Conservation (phyloP, 2,113 vertebrate genomes). For the Hippocampus zosterae region DNA sequence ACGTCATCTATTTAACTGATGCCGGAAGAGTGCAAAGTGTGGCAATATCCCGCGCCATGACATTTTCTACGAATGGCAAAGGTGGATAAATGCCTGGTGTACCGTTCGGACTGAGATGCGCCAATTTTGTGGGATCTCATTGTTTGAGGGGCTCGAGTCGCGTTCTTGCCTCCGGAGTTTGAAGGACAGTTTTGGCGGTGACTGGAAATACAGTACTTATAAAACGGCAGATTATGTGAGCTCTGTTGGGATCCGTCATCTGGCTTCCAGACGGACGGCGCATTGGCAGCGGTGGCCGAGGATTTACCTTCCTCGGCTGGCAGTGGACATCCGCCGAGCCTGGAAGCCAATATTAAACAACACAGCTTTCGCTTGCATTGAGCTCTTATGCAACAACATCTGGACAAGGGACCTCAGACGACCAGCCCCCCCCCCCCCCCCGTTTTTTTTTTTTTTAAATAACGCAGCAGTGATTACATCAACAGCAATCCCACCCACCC, state of each 20-base stretch:
- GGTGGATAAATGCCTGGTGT: not conserved
- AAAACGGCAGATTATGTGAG: not conserved
- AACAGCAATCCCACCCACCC: constrained; percentile 13
- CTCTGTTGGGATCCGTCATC: not conserved
- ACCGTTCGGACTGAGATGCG: not conserved
- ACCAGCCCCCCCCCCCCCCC: constrained; percentile 11
- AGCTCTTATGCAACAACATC: constrained; percentile 63
- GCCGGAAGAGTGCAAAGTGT: not conserved
- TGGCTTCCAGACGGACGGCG: constrained; percentile 20
- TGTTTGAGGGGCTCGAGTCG: not conserved
- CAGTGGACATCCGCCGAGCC: constrained; percentile 27
- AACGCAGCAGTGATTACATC: constrained; percentile 54
- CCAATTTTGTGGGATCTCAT: not conserved
- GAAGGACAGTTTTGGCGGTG: not conserved
- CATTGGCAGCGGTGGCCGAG: constrained; percentile 19
- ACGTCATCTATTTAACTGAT: not conserved
- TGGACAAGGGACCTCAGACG: constrained; percentile 43
- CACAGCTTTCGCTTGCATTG: constrained; percentile 51
- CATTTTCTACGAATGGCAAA: not conserved
- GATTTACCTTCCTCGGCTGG: constrained; percentile 33
- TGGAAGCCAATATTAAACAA: constrained; percentile 51
- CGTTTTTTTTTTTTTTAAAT: constrained; percentile 11
- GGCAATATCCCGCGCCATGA: not conserved
- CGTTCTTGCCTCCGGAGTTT: not conserved
- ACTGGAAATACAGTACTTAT: not conserved